phyloP scores from a whole-genome alignment of 2,113 vertebrate species.

The Murina feae region DNA sequence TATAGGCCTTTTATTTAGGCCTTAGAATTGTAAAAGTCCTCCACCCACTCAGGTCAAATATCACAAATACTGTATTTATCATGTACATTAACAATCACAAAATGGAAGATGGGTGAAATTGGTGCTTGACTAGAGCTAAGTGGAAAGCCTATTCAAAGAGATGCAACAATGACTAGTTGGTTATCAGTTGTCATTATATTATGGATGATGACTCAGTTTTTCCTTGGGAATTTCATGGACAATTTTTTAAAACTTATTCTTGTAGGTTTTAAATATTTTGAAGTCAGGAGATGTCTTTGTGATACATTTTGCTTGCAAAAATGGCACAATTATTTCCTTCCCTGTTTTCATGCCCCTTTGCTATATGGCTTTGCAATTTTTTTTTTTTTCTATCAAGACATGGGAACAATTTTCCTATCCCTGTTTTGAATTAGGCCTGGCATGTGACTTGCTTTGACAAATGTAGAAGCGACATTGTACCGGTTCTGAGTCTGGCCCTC shows the following conservation, averaged over 20 bases:
- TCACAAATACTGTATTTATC: not conserved
- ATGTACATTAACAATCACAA: not conserved
- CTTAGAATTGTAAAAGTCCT: not conserved
- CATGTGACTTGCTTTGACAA: not conserved
- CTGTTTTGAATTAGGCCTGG: not conserved
- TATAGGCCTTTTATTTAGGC: not conserved
- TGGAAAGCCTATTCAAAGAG: not conserved
- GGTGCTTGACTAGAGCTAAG: not conserved
- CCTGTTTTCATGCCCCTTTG: not conserved
- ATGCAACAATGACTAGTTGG: not conserved
- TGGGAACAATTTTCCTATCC: not conserved
- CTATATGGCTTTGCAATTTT: not conserved
- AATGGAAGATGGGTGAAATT: not conserved
- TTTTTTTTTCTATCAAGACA: not conserved
- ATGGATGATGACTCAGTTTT: not conserved
- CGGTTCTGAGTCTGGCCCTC: not conserved
- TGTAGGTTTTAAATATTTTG: not conserved
- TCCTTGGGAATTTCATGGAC: not conserved
- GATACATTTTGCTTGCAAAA: not conserved
- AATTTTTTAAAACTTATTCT: not conserved
- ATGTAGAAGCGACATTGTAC: not conserved
- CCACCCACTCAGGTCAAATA: not conserved
- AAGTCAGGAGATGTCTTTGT: not conserved
- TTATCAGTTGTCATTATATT: not conserved
- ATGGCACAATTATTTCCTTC: not conserved